Conservation (phyloP, 2,888 invertebrate species). For the Clunio marinus region DNA sequence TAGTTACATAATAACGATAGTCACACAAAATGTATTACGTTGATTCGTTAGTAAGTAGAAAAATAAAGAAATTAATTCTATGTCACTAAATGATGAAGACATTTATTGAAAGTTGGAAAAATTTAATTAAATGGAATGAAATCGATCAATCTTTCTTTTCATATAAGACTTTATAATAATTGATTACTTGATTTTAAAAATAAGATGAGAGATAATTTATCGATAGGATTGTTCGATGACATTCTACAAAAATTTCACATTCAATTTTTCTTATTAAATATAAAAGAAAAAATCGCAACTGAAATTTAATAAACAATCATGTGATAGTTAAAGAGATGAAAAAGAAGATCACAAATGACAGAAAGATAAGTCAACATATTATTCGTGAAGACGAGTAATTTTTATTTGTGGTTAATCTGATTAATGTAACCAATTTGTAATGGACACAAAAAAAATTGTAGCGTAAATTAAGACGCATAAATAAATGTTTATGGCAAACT, state of each 20-base stretch:
- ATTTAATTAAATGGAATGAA: neutral
- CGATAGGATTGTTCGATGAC: neutral
- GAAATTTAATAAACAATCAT: slow-evolving; percentile 5
- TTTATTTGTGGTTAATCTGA: too few species aligned
- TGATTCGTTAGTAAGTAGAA: slow-evolving; percentile 35
- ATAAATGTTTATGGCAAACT: too few species aligned
- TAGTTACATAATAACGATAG: slow-evolving; percentile 1
- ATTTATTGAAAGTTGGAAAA: neutral
- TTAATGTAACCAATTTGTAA: too few species aligned
- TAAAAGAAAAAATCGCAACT: neutral
- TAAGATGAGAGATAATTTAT: neutral
- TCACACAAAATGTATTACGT: slow-evolving; percentile 11
- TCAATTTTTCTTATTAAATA: slow-evolving; percentile 3
- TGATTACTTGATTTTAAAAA: too few species aligned
- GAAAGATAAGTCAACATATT: too few species aligned
- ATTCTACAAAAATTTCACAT: too few species aligned
- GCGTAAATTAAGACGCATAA: too few species aligned
- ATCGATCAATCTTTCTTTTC: neutral
- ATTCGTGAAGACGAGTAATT: too few species aligned
- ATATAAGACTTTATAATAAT: slow-evolving; percentile 7
- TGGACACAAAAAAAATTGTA: too few species aligned
- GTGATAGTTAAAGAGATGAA: slow-evolving; percentile 4
- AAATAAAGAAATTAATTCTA: neutral
- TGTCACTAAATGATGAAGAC: neutral
- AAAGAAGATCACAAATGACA: neutral